phyloP scores from a whole-genome alignment of 2,888 invertebrate genomes.

The Sialis fuliginosa region DNA sequence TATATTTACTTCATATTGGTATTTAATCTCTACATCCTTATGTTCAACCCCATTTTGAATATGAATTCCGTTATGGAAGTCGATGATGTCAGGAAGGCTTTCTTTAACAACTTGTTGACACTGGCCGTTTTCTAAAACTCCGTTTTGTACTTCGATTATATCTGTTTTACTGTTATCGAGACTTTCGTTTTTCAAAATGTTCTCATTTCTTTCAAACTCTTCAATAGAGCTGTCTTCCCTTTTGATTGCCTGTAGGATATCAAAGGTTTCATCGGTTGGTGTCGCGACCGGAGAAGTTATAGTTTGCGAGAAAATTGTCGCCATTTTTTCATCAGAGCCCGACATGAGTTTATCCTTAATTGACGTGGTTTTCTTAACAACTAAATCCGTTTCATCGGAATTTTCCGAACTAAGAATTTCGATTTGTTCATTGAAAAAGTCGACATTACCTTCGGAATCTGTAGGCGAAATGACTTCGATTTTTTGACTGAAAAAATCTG shows the following conservation, averaged over 20 bases:
- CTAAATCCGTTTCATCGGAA: no score
- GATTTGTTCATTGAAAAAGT: background rate
- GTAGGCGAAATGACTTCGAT: background rate
- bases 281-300: conserved; percentile 27
- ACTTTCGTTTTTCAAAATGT: background rate
- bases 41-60: no score
- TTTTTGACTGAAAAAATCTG: background rate
- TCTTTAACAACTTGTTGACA: no score
- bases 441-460: background rate
- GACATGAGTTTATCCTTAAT: conserved; percentile 16
- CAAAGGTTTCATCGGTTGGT: conserved; percentile 26
- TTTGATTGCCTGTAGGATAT: conserved; percentile 25
- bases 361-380: background rate
- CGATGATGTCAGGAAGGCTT: no score
- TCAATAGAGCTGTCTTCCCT: conserved; percentile 13
- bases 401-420: no score
- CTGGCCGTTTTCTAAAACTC: no score
- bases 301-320: conserved; percentile 25
- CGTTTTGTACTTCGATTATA: no score
- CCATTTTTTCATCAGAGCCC: conserved; percentile 22
- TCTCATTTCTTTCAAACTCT: conserved; percentile 9
- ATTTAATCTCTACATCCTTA: no score
- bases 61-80: no score
- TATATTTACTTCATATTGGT: no score
- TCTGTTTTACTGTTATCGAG: background rate